These are phyloP conservation scores for Plodia interpunctella DNA, from an alignment of 1,140 invertebrate species.

Conservation along the genomic window DNA sequence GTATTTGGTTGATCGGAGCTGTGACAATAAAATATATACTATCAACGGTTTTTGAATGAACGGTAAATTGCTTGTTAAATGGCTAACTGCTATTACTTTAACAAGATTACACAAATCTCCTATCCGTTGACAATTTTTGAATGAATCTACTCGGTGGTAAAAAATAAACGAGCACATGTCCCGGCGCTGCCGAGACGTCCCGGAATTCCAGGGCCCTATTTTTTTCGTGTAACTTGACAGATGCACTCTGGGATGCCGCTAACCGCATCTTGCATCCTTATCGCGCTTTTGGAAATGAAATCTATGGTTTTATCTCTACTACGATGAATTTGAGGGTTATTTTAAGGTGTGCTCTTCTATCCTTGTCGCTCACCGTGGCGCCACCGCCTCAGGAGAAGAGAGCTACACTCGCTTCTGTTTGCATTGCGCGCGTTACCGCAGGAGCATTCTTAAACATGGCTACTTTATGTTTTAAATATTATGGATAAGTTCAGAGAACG, in stretches of 20 bases:
- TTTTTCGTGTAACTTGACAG: constrained; percentile 70
- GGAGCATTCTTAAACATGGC: constrained; percentile 49
- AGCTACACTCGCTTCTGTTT: constrained; percentile 63
- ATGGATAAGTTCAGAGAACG: constrained; percentile 19
- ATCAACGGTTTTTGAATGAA: constrained; percentile 20
- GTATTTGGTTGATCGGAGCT: too few relatives aligned
- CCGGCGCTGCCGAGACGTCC: constrained; percentile 55
- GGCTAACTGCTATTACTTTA: constrained; percentile 54
- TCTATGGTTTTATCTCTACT: constrained; percentile 55
- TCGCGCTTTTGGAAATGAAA: constrained; percentile 57
- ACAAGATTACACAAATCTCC: constrained; percentile 74
- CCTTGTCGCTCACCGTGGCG: constrained; percentile 44
- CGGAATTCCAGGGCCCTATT: constrained; percentile 69
- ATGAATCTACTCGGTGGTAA: constrained; percentile 62
- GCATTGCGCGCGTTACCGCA: constrained; percentile 39
- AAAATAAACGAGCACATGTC: constrained; percentile 69
- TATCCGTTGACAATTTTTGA: constrained; percentile 72
- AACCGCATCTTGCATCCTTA: constrained; percentile 71
- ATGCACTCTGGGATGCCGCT: constrained; percentile 71
- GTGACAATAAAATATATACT: too few relatives aligned
- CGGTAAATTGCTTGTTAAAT: constrained; percentile 52
- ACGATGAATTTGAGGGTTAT: constrained; percentile 65
- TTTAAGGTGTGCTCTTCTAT: constrained; percentile 56
- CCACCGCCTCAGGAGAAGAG: constrained; percentile 46
- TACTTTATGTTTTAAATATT: constrained; percentile 49